Evolutionary conservation across 2,888 invertebrate species (phyloP).

Genomic region (Tetragnatha montana): DNA sequence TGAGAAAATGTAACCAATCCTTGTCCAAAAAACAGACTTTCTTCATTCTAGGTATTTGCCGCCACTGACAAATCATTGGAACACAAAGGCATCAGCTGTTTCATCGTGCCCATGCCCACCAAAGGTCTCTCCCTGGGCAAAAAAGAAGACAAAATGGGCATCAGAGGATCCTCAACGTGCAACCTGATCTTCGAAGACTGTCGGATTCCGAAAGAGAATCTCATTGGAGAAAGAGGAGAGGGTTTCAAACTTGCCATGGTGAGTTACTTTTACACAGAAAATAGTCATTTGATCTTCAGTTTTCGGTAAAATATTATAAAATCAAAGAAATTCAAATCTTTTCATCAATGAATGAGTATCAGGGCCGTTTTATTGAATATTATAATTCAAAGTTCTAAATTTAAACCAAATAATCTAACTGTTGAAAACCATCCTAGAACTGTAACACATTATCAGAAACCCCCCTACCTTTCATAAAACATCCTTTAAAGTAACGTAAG

Average conservation of each 20-base stretch:
- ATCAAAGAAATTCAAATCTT: not conserved
- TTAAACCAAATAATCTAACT: not conserved
- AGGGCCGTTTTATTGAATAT: too few species aligned
- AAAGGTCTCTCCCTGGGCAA: slow-evolving; percentile 89
- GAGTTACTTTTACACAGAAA: slow-evolving; percentile 77
- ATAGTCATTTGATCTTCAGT: not conserved
- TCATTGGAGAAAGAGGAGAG: slow-evolving; percentile 88
- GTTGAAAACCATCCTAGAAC: too few species aligned
- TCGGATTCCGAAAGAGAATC: slow-evolving; percentile 85
- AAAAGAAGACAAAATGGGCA: slow-evolving; percentile 95
- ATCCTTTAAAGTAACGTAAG: slow-evolving; percentile 62
- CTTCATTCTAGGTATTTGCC: slow-evolving; percentile 92
- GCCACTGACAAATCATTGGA: slow-evolving; percentile 82
- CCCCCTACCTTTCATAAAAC: not conserved
- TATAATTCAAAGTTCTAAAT: too few species aligned
- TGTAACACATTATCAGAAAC: too few species aligned
- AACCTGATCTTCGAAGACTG: slow-evolving; percentile 95
- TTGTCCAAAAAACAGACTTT: slow-evolving; percentile 25
- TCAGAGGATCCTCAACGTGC: slow-evolving; percentile 90
- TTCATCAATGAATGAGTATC: too few species aligned
- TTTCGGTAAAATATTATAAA: too few species aligned
- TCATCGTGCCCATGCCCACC: slow-evolving; percentile 88
- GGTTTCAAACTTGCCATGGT: slow-evolving; percentile 98
- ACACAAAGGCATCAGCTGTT: slow-evolving; percentile 87
- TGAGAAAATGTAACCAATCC: not conserved